A percentile compares a stretch with the other conserved stretches of the same genome.
These are phyloP conservation scores for Agelaius tricolor DNA, from an alignment of 2,113 vertebrate species.

Conservation along the genomic window DNA sequence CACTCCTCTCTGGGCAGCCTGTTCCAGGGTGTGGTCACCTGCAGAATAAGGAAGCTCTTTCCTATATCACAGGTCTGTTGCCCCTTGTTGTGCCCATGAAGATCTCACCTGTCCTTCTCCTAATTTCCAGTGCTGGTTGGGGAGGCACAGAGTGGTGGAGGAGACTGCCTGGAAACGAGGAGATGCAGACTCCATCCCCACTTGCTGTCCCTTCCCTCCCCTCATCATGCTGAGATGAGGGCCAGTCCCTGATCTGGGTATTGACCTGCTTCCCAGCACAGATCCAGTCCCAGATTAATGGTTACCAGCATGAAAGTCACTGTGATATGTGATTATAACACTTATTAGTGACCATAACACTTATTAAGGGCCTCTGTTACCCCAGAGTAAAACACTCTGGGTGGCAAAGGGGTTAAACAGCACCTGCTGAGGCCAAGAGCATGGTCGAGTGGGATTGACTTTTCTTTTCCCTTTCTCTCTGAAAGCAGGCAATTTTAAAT, in stretches of 20 bases:
- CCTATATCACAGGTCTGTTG: rapidly evolving
- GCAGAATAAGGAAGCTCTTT: not conserved
- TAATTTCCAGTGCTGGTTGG: rapidly evolving
- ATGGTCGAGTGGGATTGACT: not conserved
- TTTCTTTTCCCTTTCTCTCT: not conserved
- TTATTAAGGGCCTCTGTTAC: rapidly evolving
- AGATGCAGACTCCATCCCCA: not conserved
- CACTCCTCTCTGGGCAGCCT: not conserved
- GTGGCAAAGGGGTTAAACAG: not conserved
- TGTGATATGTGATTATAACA: rapidly evolving
- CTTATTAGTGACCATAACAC: rapidly evolving
- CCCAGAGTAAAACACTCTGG: not conserved
- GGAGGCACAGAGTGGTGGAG: not conserved
- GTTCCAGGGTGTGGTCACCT: not conserved
- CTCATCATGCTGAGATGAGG: rapidly evolving
- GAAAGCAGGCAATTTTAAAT: not conserved
- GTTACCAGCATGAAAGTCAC: not conserved
- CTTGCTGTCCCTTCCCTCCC: not conserved
- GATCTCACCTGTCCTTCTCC: not conserved
- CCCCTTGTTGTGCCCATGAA: not conserved
- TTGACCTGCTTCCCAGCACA: not conserved
- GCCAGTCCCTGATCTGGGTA: rapidly evolving
- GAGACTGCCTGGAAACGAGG: not conserved
- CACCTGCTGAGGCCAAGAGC: not conserved
- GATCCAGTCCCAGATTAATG: not conserved